Percentiles rank a stretch among this genome's conserved stretches.
phyloP scores from a whole-genome alignment of 2,113 vertebrate genomes.

The Galemys pyrenaicus region DNA sequence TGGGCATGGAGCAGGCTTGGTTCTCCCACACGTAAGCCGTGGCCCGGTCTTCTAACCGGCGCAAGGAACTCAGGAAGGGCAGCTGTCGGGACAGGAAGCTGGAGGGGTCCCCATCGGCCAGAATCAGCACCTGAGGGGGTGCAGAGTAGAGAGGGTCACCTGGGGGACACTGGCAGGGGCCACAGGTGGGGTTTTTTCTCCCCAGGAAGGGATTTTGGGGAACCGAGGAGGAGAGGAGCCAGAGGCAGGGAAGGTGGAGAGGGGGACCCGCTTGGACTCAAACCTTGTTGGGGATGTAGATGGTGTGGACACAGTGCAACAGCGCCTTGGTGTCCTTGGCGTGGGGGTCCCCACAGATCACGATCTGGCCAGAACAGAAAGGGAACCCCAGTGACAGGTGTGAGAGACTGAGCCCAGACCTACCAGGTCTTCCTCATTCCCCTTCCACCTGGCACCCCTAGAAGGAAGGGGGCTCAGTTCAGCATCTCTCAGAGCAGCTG shows the following conservation, averaged over 20 bases:
- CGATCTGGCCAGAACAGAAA: constrained; percentile 84
- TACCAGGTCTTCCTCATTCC: neutral
- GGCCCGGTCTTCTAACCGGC: constrained; percentile 86
- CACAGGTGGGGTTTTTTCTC: neutral
- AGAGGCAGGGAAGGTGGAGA: neutral
- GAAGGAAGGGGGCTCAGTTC: neutral
- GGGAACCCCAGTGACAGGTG: neutral
- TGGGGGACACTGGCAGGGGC: neutral
- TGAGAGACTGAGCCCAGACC: neutral
- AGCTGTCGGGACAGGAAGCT: constrained; percentile 91
- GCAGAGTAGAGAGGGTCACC: constrained; percentile 49
- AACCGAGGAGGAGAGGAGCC: neutral
- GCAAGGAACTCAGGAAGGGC: constrained; percentile 89
- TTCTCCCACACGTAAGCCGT: constrained; percentile 93
- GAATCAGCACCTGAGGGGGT: constrained; percentile 90
- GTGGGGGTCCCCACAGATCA: constrained; percentile 92
- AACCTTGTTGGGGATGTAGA: constrained; percentile 93
- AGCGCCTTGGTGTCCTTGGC: constrained; percentile 90
- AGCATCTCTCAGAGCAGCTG: neutral
- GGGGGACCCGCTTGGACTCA: neutral
- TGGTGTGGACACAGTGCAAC: constrained; percentile 86
- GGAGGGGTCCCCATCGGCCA: constrained; percentile 85
- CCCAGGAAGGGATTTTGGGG: neutral
- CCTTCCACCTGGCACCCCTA: neutral
- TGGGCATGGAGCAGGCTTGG: constrained; percentile 91